Evolutionary conservation across 2,888 invertebrate species (phyloP).

Genomic region (Melieria crassipennis): DNA sequence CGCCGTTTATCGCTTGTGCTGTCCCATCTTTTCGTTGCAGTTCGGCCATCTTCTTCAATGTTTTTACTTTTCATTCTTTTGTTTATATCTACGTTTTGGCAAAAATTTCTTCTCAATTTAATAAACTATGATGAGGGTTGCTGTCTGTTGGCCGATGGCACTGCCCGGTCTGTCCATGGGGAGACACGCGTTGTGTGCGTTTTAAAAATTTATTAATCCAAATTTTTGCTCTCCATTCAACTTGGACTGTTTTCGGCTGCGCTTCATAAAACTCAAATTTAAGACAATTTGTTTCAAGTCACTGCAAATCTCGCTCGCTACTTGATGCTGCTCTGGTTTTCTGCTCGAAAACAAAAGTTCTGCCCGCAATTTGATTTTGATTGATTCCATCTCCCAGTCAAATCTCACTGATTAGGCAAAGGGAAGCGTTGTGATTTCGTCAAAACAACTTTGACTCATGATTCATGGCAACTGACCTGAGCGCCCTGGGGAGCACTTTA

Average conservation of each 20-base stretch:
- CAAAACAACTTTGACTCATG: too few species aligned
- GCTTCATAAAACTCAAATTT: too few species aligned
- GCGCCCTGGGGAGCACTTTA: too few species aligned
- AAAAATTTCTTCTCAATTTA: slow-evolving; percentile 46
- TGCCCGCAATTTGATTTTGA: too few species aligned
- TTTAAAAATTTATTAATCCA: slow-evolving; percentile 18
- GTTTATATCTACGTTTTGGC: slow-evolving; percentile 22
- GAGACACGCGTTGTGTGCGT: background rate
- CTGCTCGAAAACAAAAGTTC: too few species aligned
- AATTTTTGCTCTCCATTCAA: slow-evolving; percentile 8
- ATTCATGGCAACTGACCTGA: too few species aligned
- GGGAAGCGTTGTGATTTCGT: too few species aligned
- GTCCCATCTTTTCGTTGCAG: background rate
- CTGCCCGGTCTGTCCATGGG: background rate
- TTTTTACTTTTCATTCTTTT: slow-evolving; percentile 35
- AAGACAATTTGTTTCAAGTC: too few species aligned
- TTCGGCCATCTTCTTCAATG: background rate
- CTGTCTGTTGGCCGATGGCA: background rate
- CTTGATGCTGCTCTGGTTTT: too few species aligned
- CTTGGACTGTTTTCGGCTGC: background rate
- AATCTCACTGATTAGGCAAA: too few species aligned
- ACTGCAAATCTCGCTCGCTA: too few species aligned
- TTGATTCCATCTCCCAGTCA: too few species aligned
- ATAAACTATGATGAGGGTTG: slow-evolving; percentile 58
- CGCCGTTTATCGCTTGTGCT: background rate